These are phyloP conservation scores for Anastrepha ludens DNA, from an alignment of 1,140 invertebrate species.

Conservation along the genomic window DNA sequence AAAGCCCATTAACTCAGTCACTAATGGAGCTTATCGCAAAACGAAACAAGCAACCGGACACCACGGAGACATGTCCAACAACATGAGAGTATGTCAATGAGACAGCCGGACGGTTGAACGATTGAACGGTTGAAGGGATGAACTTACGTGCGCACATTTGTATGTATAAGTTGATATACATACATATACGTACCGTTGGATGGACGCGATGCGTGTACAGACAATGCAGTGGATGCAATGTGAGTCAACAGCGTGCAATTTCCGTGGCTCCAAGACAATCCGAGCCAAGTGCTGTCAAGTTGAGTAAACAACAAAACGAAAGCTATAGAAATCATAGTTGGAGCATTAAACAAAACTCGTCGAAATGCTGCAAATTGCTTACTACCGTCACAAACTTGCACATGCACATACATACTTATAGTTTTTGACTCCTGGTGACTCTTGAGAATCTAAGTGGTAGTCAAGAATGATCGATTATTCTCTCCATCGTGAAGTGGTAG, in stretches of 20 bases:
- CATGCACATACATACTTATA: too few relatives aligned
- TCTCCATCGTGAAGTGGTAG: too few relatives aligned
- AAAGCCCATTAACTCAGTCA: slow-evolving; percentile 72
- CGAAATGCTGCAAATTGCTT: too few relatives aligned
- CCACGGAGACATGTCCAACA: slow-evolving; percentile 47
- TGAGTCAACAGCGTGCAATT: slow-evolving; percentile 31
- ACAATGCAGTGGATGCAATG: background rate
- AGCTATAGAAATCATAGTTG: background rate
- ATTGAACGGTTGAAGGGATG: background rate
- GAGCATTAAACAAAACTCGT: background rate
- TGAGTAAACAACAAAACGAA: background rate
- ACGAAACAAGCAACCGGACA: slow-evolving; percentile 72
- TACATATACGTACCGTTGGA: background rate
- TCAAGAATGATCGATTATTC: too few relatives aligned
- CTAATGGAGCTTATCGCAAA: slow-evolving; percentile 74
- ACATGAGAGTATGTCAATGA: slow-evolving; percentile 49
- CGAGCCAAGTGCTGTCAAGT: background rate
- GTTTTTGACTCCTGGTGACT: too few relatives aligned
- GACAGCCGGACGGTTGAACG: background rate
- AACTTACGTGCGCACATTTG: background rate
- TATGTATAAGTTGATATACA: background rate
- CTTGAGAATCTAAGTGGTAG: too few relatives aligned
- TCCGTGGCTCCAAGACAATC: background rate
- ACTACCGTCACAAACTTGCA: too few relatives aligned
- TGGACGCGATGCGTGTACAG: background rate